phyloP scores from a whole-genome alignment of 2,888 invertebrate genomes.

The Acleris holmiana region DNA sequence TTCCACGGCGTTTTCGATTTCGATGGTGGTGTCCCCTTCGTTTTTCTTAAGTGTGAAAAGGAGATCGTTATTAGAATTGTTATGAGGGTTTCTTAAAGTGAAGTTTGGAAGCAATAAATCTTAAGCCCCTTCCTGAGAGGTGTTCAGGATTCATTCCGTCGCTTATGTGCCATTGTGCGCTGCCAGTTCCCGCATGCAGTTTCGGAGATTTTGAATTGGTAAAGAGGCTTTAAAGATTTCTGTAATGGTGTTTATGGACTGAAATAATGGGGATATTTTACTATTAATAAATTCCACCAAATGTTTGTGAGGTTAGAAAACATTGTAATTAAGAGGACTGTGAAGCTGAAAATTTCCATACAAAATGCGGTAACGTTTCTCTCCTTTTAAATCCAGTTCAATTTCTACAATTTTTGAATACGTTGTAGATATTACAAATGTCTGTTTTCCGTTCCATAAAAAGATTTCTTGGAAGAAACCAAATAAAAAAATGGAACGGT shows the following conservation, averaged over 20 bases:
- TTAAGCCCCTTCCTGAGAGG: constrained; percentile 53
- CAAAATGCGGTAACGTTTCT: no score
- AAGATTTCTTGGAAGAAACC: no score
- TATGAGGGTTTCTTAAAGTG: constrained; percentile 33
- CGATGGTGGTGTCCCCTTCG: constrained; percentile 43
- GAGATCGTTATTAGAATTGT: constrained; percentile 32
- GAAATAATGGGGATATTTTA: background rate
- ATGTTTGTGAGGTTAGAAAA: no score
- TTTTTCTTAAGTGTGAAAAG: constrained; percentile 40
- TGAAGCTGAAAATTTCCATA: no score
- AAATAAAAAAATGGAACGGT: no score
- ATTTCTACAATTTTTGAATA: no score
- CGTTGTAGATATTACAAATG: no score
- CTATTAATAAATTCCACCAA: background rate
- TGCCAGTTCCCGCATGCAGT: constrained; percentile 56
- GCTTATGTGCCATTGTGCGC: constrained; percentile 40
- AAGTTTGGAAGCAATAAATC: constrained; percentile 61
- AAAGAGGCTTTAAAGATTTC: constrained; percentile 14
- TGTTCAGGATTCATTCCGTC: constrained; percentile 50
- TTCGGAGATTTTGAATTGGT: constrained; percentile 38
- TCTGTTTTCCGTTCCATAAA: no score
- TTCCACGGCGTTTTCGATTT: constrained; percentile 48
- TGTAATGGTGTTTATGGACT: background rate
- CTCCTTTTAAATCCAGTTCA: no score
- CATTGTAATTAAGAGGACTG: no score